These are phyloP conservation scores for Coelogynopora nodosa DNA, from an alignment of 2,888 invertebrate genomes.

Conservation along the genomic window DNA sequence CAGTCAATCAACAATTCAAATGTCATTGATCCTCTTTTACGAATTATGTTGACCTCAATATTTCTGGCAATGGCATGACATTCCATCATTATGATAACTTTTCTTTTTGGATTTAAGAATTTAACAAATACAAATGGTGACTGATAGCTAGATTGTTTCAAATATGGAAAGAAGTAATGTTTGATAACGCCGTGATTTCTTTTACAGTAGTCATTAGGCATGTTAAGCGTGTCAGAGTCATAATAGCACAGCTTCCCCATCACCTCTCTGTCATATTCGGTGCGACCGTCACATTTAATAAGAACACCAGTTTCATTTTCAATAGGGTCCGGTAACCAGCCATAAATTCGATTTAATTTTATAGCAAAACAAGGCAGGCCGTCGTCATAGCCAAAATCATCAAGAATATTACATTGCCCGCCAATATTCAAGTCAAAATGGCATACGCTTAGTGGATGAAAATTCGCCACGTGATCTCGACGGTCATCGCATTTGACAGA, in stretches of 20 bases:
- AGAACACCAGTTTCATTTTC: constrained; percentile 17
- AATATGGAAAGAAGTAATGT: constrained; percentile 66
- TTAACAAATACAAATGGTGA: constrained; percentile 63
- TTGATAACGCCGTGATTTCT: constrained; percentile 61
- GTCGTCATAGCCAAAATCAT: constrained; percentile 41
- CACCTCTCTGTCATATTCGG: constrained; percentile 15
- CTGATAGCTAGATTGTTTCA: constrained; percentile 62
- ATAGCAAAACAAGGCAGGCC: constrained; percentile 40
- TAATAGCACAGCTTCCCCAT: constrained; percentile 45
- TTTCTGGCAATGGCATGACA: constrained; percentile 64
- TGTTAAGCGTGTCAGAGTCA: constrained; percentile 66
- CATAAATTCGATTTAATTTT: constrained; percentile 42
- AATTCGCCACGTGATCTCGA: not conserved
- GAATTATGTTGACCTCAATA: constrained; percentile 40
- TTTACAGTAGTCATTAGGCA: constrained; percentile 62
- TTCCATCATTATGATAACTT: constrained; percentile 62
- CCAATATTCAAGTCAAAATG: not conserved
- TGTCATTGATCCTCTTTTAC: not conserved
- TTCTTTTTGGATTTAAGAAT: constrained; percentile 59
- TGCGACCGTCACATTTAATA: constrained; percentile 45
- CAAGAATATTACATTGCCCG: constrained; percentile 24
- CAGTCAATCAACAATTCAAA: not conserved
- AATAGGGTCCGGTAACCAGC: constrained; percentile 44
- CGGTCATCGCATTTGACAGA: not conserved
- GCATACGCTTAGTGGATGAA: not conserved